Base-by-base conservation (phyloP, 2,797 vertebrate genomes). In the Xenops minutus region DNA sequence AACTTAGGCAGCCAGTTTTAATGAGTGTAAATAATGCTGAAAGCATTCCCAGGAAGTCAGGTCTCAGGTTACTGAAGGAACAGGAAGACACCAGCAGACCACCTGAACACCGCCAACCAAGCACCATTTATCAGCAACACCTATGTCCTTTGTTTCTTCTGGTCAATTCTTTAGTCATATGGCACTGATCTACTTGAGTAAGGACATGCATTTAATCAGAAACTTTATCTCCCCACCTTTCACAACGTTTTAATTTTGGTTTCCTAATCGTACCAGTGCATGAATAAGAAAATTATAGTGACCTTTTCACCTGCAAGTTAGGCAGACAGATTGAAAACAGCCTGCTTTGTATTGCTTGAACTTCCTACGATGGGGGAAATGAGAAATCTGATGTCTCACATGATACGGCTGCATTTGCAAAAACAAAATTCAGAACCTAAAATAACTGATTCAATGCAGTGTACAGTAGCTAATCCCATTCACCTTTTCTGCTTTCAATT, bases 21-120 rank as follows among this genome's bases (percentile, higher is more conserved):
- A 97, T 95, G 97, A 98, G 95, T 94, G 75, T 68, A 92, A 95
- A 93, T 92, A 94, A 96, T 6, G 37, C 95, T 96, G 97, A 98
- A 97, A 98, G 97, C 95, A 91, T 96, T 97, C 96, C 97, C 96
- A 98, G 98, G 97, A 98, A 98, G 96, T 97, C 95, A 96, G 95
- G 96, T 98, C 97, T 98, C 95, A 49, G 96, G 96, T 98, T 98
- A 98, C 98, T 9, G 56, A 95, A 95, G 96, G 97, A 98, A 97
- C 92, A 97, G 95, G 92, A 97, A 98, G 98, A 98, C 96, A 98
- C 92, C 2, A 23, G 95, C 92, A 96, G 96, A 97, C 97, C 98
- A 98, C 97, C 98, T 97, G 96, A 98, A 96, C 94, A 96, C 92
- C 69, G 63, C 85, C 93, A 97, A 92, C 87, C 96, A 95, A 95